Conservation (phyloP, 2,113 vertebrate genomes). For the Diadophis punctatus region DNA sequence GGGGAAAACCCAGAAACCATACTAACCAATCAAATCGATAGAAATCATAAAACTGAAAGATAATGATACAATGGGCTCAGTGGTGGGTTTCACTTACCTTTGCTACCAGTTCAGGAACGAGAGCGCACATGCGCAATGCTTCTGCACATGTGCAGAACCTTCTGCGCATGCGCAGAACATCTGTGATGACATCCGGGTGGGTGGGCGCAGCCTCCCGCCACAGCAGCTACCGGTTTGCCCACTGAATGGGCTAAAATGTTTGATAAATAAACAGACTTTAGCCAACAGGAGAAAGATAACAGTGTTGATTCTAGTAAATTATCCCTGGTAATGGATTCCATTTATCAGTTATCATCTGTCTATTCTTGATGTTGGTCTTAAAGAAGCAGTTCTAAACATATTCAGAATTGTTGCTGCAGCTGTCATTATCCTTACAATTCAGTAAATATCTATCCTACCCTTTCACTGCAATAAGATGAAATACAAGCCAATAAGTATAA, state of each 20-base stretch:
- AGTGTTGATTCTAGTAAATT: background rate
- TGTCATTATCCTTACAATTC: background rate
- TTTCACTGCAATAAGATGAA: background rate
- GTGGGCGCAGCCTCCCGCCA: no score
- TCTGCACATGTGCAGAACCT: no score
- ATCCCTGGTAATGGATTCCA: background rate
- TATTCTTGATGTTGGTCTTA: background rate
- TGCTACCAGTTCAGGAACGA: no score
- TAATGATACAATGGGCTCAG: background rate
- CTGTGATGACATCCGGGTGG: no score
- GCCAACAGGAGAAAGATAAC: background rate
- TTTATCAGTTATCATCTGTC: background rate
- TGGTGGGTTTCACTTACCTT: no score
- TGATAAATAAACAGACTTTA: background rate
- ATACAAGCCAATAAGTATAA: background rate
- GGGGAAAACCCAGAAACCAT: background rate
- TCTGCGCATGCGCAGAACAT: no score
- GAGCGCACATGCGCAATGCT: no score
- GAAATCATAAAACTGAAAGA: background rate
- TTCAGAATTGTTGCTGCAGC: background rate
- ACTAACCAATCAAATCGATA: background rate
- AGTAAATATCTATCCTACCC: background rate
- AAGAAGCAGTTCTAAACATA: background rate
- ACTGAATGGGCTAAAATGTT: background rate
- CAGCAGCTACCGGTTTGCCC: no score